phyloP scores from a whole-genome alignment of 2,797 vertebrate species.

The Anguilla obscura region DNA sequence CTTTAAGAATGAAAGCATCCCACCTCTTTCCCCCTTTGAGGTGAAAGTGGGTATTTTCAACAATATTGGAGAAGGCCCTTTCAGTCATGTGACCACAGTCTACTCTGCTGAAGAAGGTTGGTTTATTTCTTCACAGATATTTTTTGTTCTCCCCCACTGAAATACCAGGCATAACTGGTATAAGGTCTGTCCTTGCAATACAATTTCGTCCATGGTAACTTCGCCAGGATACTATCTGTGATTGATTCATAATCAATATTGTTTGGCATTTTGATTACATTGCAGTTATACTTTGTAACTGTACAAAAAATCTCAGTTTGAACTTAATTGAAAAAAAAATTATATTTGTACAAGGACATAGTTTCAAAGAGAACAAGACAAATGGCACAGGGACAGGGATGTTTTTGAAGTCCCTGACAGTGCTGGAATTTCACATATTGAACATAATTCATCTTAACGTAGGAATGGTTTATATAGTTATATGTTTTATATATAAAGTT shows the following conservation, averaged over 20 bases:
- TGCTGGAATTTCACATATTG: not conserved
- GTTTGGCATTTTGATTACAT: not conserved
- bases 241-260: not conserved
- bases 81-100: constrained; percentile 69
- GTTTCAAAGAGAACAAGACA: not conserved
- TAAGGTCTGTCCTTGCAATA: not conserved
- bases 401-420: not conserved
- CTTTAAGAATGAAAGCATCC: constrained; percentile 79
- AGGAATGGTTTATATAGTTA: too few species aligned
- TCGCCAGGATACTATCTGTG: not conserved
- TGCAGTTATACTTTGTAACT: not conserved
- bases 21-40: constrained; percentile 80
- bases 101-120: constrained; percentile 85
- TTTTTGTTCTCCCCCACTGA: not conserved
- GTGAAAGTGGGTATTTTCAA: constrained; percentile 87
- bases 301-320: not conserved
- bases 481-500: too few species aligned
- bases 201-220: not conserved
- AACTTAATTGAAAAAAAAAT: too few species aligned
- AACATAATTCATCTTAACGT: not conserved
- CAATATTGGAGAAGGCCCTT: constrained; percentile 77
- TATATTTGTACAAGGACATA: not conserved
- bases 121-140: constrained; percentile 36
- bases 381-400: not conserved
- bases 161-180: not conserved